Conservation (phyloP, 2,113 vertebrate genomes). For the Ramphastos sulfuratus region DNA sequence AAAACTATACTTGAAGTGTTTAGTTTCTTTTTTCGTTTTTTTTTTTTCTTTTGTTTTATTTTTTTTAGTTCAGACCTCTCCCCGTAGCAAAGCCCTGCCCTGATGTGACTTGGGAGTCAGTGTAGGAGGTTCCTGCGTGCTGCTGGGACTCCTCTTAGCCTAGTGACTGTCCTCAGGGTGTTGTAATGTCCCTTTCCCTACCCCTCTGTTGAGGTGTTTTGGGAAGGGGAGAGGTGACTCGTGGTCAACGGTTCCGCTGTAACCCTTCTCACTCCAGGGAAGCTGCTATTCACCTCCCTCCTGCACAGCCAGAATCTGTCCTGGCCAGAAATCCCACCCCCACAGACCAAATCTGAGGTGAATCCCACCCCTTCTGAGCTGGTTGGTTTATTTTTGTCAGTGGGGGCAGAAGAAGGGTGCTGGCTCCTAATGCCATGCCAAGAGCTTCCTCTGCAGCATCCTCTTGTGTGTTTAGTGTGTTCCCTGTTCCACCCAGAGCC, state of each 20-base stretch:
- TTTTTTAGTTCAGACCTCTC: neutral
- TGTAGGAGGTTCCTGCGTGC: neutral
- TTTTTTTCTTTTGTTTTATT: too few relatives aligned
- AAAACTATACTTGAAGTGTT: conserved; percentile 54
- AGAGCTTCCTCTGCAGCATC: neutral
- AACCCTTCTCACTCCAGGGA: neutral
- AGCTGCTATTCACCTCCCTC: neutral
- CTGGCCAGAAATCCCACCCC: neutral
- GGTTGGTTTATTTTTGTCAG: too few relatives aligned
- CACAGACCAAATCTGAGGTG: neutral
- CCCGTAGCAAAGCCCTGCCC: neutral
- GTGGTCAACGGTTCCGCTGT: neutral
- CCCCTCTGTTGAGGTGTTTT: neutral
- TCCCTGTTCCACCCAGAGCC: neutral
- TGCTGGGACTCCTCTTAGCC: neutral
- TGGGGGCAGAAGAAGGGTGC: neutral
- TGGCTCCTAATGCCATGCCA: neutral
- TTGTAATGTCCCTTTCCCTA: neutral
- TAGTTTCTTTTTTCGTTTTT: conserved; percentile 1
- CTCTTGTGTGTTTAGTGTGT: neutral
- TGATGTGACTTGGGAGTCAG: neutral
- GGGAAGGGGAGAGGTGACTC: neutral
- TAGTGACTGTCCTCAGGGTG: neutral
- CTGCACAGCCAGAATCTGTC: rapidly evolving
- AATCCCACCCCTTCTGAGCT: neutral